Evolutionary conservation across 2,113 vertebrate genomes (phyloP), one percentile per base, ranked within the genome.

Genomic region (Scomber scombrus): DNA sequence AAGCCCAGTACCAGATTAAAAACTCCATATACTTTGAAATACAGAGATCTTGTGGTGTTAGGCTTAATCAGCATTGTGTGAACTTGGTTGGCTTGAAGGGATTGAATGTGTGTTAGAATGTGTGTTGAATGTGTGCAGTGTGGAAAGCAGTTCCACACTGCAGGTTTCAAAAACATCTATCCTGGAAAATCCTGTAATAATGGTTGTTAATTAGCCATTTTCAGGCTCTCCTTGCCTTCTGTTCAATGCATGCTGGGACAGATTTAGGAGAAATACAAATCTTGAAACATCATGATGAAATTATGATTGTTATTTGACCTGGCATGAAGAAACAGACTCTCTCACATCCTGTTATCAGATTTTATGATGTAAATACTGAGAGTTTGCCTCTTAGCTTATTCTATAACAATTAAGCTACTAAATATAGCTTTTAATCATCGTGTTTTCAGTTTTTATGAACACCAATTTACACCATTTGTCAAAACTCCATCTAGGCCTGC

Each of bases 231-330:
- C 1, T 69, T n/a, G 29, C 46, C 18, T 31, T 64, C 34, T 63
- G 40, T 16, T 56, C 3, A 18, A 5, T 68, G 69, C 75, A 47
- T 23, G 52, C 58, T 64, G 57, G 45, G 45, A 57, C 52, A 26
- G 70, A 74, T 79, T 49, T n/a, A 56, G 54, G 23, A 62, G 56
- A 78, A 63, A 34, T 31, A 46, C 3, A 57, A 62, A 52, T 61
- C n/a, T 54, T 61, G 2, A 69, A 43, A 16, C 29, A 29, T 34
- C 13, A 23, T 47, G 14, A 15, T 31, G 3, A 52, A 49, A 65
- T 62, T 54, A 19, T 49, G n/a, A 71, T 71, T 19, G 18, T 26
- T 29, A 16, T 71, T 78, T 60, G 12, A 77, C 40, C 8, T 70
- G 19, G 26, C 34, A 49, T 21, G 10, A 34, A 49, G 78, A 61